Evolutionary conservation across 2,888 invertebrate species (phyloP).

Genomic region (Ceratothoa steindachneri): DNA sequence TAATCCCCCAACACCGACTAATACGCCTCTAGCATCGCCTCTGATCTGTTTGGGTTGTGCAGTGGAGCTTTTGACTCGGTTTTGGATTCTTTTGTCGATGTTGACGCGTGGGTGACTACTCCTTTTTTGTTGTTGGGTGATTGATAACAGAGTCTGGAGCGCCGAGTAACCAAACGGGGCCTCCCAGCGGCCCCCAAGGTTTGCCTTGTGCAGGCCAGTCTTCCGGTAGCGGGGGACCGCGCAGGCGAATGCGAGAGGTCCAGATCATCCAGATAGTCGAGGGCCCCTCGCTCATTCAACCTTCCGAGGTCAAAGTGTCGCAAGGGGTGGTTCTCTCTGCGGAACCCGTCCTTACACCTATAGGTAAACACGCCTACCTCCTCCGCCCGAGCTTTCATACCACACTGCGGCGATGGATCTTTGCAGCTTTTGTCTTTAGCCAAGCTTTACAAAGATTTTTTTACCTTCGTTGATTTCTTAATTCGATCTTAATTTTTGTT

Average conservation of each 20-base stretch:
- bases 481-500: neutral
- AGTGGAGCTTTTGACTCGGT: neutral
- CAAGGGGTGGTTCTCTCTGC: slow-evolving; percentile 70
- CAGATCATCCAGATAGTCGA: slow-evolving; percentile 59
- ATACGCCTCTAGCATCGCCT: too few species aligned
- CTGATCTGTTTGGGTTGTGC: neutral
- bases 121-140: slow-evolving; percentile 15
- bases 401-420: neutral
- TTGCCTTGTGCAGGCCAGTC: slow-evolving; percentile 18
- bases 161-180: neutral
- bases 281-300: slow-evolving; percentile 64
- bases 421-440: neutral
- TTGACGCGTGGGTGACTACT: neutral
- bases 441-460: neutral
- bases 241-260: slow-evolving; percentile 49
- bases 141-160: slow-evolving; percentile 11
- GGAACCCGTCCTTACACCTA: slow-evolving; percentile 71
- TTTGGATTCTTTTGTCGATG: neutral
- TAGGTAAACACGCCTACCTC: slow-evolving; percentile 59
- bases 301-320: slow-evolving; percentile 69
- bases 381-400: neutral
- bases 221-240: slow-evolving; percentile 34
- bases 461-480: neutral
- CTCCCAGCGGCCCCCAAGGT: neutral
- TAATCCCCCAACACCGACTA: too few species aligned